Evolutionary conservation across 2,888 invertebrate genomes (phyloP).

Genomic region (Drosophila flavopinicola): DNA sequence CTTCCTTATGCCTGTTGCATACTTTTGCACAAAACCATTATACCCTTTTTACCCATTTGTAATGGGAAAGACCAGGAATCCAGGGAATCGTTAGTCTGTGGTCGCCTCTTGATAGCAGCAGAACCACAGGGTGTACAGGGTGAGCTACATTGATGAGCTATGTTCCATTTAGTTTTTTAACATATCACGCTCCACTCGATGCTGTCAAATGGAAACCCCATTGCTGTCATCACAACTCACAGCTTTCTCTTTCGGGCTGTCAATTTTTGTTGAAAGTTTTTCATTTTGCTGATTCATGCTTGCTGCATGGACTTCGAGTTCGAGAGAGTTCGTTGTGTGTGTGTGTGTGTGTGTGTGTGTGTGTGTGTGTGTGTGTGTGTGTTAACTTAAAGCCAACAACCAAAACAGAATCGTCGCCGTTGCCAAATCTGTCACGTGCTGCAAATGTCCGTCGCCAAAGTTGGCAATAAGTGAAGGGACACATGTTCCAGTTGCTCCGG

Average conservation of each 20-base stretch:
- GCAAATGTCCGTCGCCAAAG: slow-evolving; percentile 58
- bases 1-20: too few species aligned
- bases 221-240: slow-evolving; percentile 46
- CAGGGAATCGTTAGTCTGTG: too few species aligned
- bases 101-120: too few species aligned
- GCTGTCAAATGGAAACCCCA: slow-evolving; percentile 40
- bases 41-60: too few species aligned
- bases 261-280: neutral
- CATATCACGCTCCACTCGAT: slow-evolving; percentile 4
- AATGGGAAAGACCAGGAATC: too few species aligned
- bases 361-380: too few species aligned
- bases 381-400: slow-evolving; percentile 38
- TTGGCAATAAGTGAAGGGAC: slow-evolving; percentile 70
- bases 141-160: too few species aligned
- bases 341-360: too few species aligned
- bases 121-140: too few species aligned
- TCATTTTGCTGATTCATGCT: slow-evolving; percentile 12
- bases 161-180: slow-evolving; percentile 31
- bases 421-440: slow-evolving; percentile 76
- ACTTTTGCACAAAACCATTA: too few species aligned
- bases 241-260: neutral
- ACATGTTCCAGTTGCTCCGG: slow-evolving; percentile 49
- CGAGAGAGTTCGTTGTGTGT: too few species aligned
- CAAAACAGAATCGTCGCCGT: slow-evolving; percentile 22
- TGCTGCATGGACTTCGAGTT: neutral